Evolutionary conservation across 2,113 vertebrate species (phyloP).

Genomic region (Larimichthys polyactis): DNA sequence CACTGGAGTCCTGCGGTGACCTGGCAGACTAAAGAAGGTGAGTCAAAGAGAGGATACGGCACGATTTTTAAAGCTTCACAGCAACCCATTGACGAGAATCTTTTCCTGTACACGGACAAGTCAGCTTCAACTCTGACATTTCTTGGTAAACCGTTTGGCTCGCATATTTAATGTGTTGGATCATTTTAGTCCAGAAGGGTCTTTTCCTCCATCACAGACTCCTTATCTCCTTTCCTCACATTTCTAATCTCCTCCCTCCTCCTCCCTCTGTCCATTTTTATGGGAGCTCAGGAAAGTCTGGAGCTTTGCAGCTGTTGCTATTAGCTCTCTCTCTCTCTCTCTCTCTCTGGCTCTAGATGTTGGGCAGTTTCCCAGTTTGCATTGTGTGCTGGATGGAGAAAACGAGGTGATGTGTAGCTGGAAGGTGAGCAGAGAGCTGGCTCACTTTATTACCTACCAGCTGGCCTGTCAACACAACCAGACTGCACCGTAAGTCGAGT

Average conservation of each 20-base stretch:
- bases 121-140: not conserved
- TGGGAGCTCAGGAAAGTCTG: not conserved
- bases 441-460: slow-evolving; percentile 68
- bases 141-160: not conserved
- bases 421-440: slow-evolving; percentile 72
- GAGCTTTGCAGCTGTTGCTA: slow-evolving; percentile 21
- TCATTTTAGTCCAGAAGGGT: not conserved
- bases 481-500: slow-evolving; percentile 48
- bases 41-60: slow-evolving; percentile 7
- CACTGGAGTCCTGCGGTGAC: slow-evolving; percentile 73
- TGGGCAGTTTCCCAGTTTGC: slow-evolving; percentile 53
- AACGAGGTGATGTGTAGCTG: slow-evolving; percentile 73
- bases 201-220: not conserved
- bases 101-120: not conserved
- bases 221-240: slow-evolving; percentile 40
- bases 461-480: slow-evolving; percentile 57
- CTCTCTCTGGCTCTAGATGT: slow-evolving; percentile 37
- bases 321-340: slow-evolving; percentile 4
- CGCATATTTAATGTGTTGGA: not conserved
- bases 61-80: not conserved
- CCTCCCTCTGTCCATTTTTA: slow-evolving; percentile 13
- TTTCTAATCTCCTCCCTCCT: slow-evolving; percentile 39
- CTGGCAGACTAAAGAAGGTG: slow-evolving; percentile 66
- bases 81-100: not conserved
- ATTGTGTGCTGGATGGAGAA: slow-evolving; percentile 74